Conservation (phyloP, 2,888 invertebrate species). For the Zelleria hepariella region DNA sequence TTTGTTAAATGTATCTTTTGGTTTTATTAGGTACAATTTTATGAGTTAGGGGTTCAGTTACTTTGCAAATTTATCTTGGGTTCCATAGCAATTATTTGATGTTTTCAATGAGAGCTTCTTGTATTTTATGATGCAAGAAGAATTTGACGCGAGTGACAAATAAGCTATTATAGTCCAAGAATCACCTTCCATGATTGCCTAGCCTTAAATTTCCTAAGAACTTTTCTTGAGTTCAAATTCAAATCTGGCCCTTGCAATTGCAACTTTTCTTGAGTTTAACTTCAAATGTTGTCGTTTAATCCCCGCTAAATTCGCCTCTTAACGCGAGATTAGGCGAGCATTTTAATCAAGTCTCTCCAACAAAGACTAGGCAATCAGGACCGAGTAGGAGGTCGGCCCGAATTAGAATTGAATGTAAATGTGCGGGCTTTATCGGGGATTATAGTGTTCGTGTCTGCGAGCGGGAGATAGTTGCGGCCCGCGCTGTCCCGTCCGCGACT, state of each 20-base stretch:
- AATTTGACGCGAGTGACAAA: no score
- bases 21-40: background rate
- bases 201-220: no score
- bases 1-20: constrained; percentile 8
- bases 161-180: no score
- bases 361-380: constrained; percentile 65
- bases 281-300: background rate
- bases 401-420: constrained; percentile 74
- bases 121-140: no score
- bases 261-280: background rate
- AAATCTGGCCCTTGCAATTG: no score
- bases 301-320: background rate
- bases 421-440: constrained; percentile 74
- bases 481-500: constrained; percentile 42
- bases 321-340: constrained; percentile 15
- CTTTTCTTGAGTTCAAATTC: no score
- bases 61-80: no score
- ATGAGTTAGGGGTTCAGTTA: background rate
- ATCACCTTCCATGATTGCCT: no score
- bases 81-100: no score
- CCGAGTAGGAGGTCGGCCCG: constrained; percentile 50
- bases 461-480: constrained; percentile 63
- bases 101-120: no score
- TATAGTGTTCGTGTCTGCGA: constrained; percentile 70
- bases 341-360: constrained; percentile 55